Base-by-base conservation (phyloP, 2,888 invertebrate genomes). In the Ptilodon capucinus region DNA sequence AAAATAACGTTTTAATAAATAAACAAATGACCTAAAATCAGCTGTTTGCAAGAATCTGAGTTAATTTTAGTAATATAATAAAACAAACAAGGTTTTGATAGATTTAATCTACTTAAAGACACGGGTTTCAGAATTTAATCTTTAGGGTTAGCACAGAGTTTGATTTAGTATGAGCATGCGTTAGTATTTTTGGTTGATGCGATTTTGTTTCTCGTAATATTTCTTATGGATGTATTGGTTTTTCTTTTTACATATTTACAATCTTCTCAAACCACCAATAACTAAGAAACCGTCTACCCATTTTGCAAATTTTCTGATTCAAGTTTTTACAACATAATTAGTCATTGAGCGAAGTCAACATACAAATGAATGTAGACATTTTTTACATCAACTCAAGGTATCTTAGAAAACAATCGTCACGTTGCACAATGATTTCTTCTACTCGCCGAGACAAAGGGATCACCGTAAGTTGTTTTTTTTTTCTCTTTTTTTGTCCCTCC, bases 401-500 rank as follows among this genome's bases (percentile, higher is more conserved):
- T 58, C 63, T 73, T 71, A 67, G 61, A 64, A 69, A 78, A 79
- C 76, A 80, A 79, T 79, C 63, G 68, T 65, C 59, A 51, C 59
- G 57, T 77, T 77, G 67, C 74, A 69, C 72, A 81, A 80, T 71
- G 51, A 65, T 63, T 71, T 71, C 68, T 75, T 72, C 68, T 48
- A 69, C 57, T 68, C 46, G 40, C 52, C 38, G 60, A 81, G 74
- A 84, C 83, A 84, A 83, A 84, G 76, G 76, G 78, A 72, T 74
- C 69, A 74, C 79, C 71, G 78, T 75, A 78, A 76, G 61, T 70
- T 68, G 59, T 51, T 73, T 57, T 79, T 83, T 74, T 54, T 74
- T 55, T 68, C 58, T 68, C 58, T 51, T 69, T 80, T 76, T 78
- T 74, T 74, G 69, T 77, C 60, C 59, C 64, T 69, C 63, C 63